A percentile compares a stretch with the other conserved stretches of the same genome.
These are phyloP conservation scores for Notospermus geniculatus DNA, from an alignment of 1,140 invertebrate species.

Conservation along the genomic window DNA sequence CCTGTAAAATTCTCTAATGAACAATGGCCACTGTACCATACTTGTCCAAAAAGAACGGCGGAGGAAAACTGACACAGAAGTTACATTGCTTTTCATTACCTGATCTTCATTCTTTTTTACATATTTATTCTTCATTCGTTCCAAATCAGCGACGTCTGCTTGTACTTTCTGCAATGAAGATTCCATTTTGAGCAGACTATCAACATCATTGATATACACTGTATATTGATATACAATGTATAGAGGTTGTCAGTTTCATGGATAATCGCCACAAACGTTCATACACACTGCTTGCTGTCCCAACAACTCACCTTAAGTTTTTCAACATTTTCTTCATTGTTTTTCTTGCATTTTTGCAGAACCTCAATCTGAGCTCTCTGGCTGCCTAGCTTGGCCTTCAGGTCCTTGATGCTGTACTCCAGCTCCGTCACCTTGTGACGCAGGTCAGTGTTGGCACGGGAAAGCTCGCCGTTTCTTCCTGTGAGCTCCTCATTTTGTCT, in stretches of 20 bases:
- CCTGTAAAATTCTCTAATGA: too few relatives aligned
- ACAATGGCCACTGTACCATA: too few relatives aligned
- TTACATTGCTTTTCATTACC: constrained; percentile 21
- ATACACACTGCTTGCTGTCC: neutral
- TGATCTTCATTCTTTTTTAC: constrained; percentile 45
- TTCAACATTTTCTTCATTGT: constrained; percentile 40
- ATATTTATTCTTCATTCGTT: constrained; percentile 43
- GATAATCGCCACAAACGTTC: neutral
- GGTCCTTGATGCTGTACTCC: constrained; percentile 34
- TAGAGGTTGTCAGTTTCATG: neutral
- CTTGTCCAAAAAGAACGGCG: too few relatives aligned
- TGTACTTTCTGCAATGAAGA: constrained; percentile 36
- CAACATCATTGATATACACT: neutral
- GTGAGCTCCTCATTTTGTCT: constrained; percentile 43
- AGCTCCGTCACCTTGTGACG: constrained; percentile 37
- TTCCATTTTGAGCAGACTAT: too few relatives aligned
- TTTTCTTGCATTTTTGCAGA: constrained; percentile 36
- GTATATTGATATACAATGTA: neutral
- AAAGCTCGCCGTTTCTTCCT: constrained; percentile 40
- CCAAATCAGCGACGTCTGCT: constrained; percentile 44
- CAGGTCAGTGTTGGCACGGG: constrained; percentile 41
- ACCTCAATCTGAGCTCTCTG: constrained; percentile 46
- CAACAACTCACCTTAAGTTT: constrained; percentile 38
- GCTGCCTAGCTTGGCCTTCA: constrained; percentile 37
- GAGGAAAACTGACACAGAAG: too few relatives aligned